These are phyloP conservation scores for Gymnocypris eckloni DNA, from an alignment of 2,797 vertebrate species.

Conservation along the genomic window DNA sequence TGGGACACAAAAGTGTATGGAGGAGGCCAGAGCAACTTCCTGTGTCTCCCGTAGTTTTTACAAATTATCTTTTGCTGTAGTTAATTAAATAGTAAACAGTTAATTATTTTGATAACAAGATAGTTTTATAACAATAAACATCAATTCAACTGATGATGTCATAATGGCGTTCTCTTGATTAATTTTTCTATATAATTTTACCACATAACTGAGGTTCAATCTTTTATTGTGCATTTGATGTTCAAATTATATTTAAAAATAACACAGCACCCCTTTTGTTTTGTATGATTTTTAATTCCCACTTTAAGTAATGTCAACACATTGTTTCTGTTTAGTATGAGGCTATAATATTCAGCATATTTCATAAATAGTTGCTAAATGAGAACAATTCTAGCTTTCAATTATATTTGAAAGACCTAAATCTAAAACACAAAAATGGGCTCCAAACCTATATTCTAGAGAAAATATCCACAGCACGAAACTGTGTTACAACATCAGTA, in stretches of 20 bases:
- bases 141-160: background rate
- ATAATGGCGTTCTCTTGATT: background rate
- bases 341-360: slow-evolving; percentile 2
- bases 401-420: background rate
- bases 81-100: background rate
- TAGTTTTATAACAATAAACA: background rate
- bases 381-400: background rate
- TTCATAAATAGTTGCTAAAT: background rate
- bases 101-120: background rate
- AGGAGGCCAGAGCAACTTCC: too few relatives aligned
- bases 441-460: slow-evolving; percentile 4
- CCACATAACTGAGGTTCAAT: too few relatives aligned
- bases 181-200: too few relatives aligned
- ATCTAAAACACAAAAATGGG: slow-evolving; percentile 9
- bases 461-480: background rate
- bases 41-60: background rate
- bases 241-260: background rate
- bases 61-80: background rate
- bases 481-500: slow-evolving; percentile 3
- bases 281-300: background rate
- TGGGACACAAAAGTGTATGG: too few relatives aligned
- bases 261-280: background rate
- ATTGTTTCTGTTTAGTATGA: slow-evolving; percentile 5
- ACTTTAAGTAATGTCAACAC: background rate
- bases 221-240: background rate